These are phyloP conservation scores for Psettodes erumei DNA, from an alignment of 2,113 vertebrate species.

Conservation along the genomic window DNA sequence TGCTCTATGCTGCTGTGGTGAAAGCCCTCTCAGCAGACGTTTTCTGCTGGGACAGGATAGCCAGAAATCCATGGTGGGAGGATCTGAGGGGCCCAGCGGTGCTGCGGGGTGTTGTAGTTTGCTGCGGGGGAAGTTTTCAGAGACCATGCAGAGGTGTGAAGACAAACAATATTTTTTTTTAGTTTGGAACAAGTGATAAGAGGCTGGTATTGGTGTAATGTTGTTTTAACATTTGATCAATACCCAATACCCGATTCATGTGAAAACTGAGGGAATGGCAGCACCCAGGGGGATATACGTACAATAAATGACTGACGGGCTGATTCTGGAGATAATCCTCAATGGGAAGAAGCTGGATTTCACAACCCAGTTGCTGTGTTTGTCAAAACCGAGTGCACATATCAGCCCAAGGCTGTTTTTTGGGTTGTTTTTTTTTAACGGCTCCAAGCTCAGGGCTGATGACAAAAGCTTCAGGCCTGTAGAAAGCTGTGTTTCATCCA, in stretches of 20 bases:
- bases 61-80: conserved; percentile 56
- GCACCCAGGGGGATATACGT: conserved; percentile 3
- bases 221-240: conserved; percentile 8
- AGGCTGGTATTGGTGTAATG: conserved; percentile 12
- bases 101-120: conserved; percentile 45
- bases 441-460: conserved; percentile 29
- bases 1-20: conserved; percentile 15
- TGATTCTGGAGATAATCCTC: conserved; percentile 28
- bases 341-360: conserved; percentile 17
- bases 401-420: conserved; percentile 36
- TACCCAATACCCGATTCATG: conserved; percentile 16
- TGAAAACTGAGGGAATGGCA: not conserved
- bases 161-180: conserved; percentile 32
- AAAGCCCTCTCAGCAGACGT: conserved; percentile 28
- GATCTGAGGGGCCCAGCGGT: conserved; percentile 53
- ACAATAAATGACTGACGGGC: not conserved
- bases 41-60: conserved; percentile 24
- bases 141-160: conserved; percentile 61
- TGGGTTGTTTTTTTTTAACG: no score
- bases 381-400: conserved; percentile 43
- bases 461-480: conserved; percentile 39
- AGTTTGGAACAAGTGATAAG: conserved; percentile 50
- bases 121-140: conserved; percentile 52
- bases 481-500: conserved; percentile 26
- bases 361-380: conserved; percentile 41